phyloP scores from a whole-genome alignment of 2,888 invertebrate species.

The Tortrix viridana region DNA sequence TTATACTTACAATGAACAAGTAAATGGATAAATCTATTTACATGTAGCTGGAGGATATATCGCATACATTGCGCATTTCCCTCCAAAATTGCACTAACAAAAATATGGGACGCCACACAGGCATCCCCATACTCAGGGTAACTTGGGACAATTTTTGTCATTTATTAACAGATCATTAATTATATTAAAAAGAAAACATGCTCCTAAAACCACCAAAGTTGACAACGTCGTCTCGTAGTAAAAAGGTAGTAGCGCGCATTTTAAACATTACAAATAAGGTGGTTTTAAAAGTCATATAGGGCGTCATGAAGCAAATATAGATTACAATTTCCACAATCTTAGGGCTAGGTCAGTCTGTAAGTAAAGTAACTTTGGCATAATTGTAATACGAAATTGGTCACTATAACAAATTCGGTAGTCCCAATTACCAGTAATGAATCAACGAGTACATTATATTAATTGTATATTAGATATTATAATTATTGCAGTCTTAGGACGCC shows the following conservation, averaged over 20 bases:
- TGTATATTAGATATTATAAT: conserved; percentile 53
- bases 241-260: conserved; percentile 41
- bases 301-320: conserved; percentile 2
- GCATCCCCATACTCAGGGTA: conserved; percentile 52
- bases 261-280: conserved; percentile 9
- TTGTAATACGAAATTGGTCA: conserved; percentile 34
- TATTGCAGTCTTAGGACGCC: conserved; percentile 76
- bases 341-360: conserved; percentile 28
- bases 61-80: conserved; percentile 48
- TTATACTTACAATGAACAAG: conserved; percentile 83
- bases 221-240: neutral
- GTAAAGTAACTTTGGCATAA: conserved; percentile 27
- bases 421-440: conserved; percentile 43
- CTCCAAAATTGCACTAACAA: conserved; percentile 80
- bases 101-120: conserved; percentile 62
- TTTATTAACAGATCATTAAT: neutral
- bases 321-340: conserved; percentile 11
- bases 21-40: conserved; percentile 76
- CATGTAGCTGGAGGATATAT: conserved; percentile 60
- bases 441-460: conserved; percentile 43
- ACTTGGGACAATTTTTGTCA: conserved; percentile 43
- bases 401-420: conserved; percentile 28
- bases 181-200: neutral
- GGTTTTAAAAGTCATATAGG: neutral
- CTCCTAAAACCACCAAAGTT: no score